These are phyloP conservation scores for Diploptera punctata DNA, from an alignment of 2,888 invertebrate genomes.

Conservation along the genomic window DNA sequence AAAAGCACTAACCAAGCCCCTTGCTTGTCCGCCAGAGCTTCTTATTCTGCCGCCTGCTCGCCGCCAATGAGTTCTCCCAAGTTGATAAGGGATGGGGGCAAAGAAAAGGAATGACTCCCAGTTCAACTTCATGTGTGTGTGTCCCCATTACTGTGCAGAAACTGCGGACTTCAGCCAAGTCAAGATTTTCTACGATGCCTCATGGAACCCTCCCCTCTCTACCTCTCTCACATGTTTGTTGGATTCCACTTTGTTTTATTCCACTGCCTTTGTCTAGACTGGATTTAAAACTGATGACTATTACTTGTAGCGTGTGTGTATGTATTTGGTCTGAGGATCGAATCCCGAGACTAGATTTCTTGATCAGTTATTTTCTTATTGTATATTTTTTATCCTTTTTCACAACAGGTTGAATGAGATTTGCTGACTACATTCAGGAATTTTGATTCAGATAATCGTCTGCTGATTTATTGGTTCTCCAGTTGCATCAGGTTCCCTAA, in stretches of 20 bases:
- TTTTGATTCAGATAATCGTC: too few species aligned
- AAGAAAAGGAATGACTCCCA: not conserved
- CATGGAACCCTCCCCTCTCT: not conserved
- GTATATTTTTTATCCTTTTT: too few species aligned
- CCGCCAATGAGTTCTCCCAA: slow-evolving; percentile 1
- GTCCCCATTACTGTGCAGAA: not conserved
- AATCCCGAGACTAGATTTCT: too few species aligned
- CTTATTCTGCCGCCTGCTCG: not conserved
- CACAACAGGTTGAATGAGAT: too few species aligned
- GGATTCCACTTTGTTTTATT: not conserved
- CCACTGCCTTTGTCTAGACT: slow-evolving; percentile 8
- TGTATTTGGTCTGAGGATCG: too few species aligned
- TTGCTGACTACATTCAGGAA: too few species aligned
- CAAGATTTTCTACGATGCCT: not conserved
- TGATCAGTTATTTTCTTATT: too few species aligned
- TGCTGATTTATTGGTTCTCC: too few species aligned
- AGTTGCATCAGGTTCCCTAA: too few species aligned
- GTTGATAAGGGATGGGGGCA: not conserved
- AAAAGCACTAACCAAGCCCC: slow-evolving; percentile 3
- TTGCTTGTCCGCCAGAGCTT: not conserved
- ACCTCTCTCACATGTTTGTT: not conserved
- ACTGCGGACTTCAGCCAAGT: slow-evolving; percentile 1
- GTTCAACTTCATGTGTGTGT: not conserved
- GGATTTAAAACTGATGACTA: not conserved
- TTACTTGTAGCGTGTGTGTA: too few species aligned